phyloP scores from a whole-genome alignment of 2,888 invertebrate species.

The Andrena fulva region DNA sequence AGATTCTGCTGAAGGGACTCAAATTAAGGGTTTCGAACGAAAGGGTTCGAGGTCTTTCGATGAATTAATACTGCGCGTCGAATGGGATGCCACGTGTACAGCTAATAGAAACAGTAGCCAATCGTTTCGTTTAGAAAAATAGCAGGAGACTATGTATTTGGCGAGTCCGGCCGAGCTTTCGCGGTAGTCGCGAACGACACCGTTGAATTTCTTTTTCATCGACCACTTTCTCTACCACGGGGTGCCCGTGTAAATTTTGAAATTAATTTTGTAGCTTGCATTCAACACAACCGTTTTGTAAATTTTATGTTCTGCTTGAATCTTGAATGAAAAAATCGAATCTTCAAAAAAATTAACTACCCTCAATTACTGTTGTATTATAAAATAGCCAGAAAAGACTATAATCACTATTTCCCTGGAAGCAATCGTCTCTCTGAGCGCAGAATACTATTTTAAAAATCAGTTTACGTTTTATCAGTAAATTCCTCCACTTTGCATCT shows the following conservation, averaged over 20 bases:
- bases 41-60: constrained; percentile 3
- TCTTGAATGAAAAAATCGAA: not conserved
- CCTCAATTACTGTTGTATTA: not conserved
- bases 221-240: not conserved
- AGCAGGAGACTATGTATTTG: constrained; percentile 24
- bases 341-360: too few species aligned
- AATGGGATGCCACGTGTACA: constrained; percentile 39
- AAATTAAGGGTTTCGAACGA: constrained; percentile 6
- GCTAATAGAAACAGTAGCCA: constrained; percentile 41
- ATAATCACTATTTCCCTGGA: not conserved
- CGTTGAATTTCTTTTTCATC: constrained; percentile 15
- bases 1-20: not conserved
- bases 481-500: too few species aligned
- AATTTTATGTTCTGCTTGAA: not conserved
- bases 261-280: not conserved
- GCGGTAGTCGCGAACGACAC: not conserved
- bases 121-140: constrained; percentile 42
- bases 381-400: not conserved
- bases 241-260: constrained; percentile 1
- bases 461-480: too few species aligned
- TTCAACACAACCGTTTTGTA: constrained; percentile 4
- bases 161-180: constrained; percentile 43
- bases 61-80: constrained; percentile 2
- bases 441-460: too few species aligned
- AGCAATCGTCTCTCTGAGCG: too few species aligned